Conservation (phyloP, 2,888 invertebrate species). For the Eudemis profundana region DNA sequence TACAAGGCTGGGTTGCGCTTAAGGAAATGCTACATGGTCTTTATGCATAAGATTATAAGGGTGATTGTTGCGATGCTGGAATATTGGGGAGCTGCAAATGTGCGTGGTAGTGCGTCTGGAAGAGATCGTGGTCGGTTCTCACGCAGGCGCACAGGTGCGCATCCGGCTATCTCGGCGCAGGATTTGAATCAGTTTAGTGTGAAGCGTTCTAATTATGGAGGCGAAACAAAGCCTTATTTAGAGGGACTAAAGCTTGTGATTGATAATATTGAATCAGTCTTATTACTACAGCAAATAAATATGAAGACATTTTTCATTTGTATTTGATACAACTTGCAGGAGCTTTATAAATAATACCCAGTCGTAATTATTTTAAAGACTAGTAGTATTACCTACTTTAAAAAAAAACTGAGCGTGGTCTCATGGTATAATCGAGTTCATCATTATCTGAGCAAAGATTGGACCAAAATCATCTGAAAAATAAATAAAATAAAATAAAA, state of each 20-base stretch:
- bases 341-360: too few species aligned
- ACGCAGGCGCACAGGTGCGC: constrained; percentile 80
- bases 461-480: too few species aligned
- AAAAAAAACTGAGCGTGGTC: too few species aligned
- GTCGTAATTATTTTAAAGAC: too few species aligned
- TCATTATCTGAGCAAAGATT: too few species aligned
- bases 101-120: constrained; percentile 46
- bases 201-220: constrained; percentile 67
- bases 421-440: too few species aligned
- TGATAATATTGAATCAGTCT: not conserved
- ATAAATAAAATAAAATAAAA: too few species aligned
- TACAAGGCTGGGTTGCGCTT: constrained; percentile 35
- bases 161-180: constrained; percentile 77
- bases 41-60: constrained; percentile 45
- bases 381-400: too few species aligned
- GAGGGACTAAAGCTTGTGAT: not conserved
- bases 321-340: too few species aligned
- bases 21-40: constrained; percentile 41
- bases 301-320: not conserved
- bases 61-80: constrained; percentile 38
- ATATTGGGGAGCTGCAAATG: constrained; percentile 16
- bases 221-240: constrained; percentile 58
- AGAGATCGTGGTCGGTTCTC: constrained; percentile 74
- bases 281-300: not conserved
- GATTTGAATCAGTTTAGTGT: constrained; percentile 70